Base-by-base conservation (phyloP, 2,797 vertebrate species). In the Streptopelia turtur region DNA sequence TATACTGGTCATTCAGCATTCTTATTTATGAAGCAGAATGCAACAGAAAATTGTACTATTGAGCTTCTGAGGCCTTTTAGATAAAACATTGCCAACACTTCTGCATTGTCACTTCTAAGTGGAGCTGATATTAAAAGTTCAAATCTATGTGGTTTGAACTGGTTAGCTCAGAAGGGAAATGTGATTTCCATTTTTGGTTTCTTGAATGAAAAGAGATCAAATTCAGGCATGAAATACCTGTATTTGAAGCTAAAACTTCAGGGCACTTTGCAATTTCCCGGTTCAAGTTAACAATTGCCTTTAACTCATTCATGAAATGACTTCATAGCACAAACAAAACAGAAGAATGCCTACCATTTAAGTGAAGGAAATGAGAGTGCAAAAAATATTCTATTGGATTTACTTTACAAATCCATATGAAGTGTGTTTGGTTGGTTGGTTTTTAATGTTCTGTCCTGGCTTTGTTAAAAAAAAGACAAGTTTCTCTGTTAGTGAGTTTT, bases 361-460 rank as follows among this genome's bases (percentile, higher is more conserved):
- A 31, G 20, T 61, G 28, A 76, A 25, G 27, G 14, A 65, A 59
- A 60, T 35, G 22, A 25, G 11, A 45, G 14, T 50, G 13, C 16
- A 30, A 27, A 61, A 69, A 64, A 30, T 30, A 15, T 8, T 3
- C 2, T 59, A 21, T 47, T 63, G 23, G 8, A 17, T 64, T 56
- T 30, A 5, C 25, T n/a, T 69, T 85, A 53, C 13, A 80, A 75
- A 59, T n/a, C 23, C 13, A 27, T 37, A 52, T 33, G 37, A 71
- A 59, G 5, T 22, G 9, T 10, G 2, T 2, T 3, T 75, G 43
- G 18, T 45, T 45, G 43, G 18, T 41, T 7, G 10, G 0, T 28
- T 12, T 64, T 33, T 22, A 45, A 45, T 14, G 6, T 30, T 35
- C 50, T 31, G 8, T 13, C 30, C 27, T 33, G 12, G 16, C 23